Evolutionary conservation across 2,113 vertebrate species (phyloP).

Genomic region (Odontesthes bonariensis): DNA sequence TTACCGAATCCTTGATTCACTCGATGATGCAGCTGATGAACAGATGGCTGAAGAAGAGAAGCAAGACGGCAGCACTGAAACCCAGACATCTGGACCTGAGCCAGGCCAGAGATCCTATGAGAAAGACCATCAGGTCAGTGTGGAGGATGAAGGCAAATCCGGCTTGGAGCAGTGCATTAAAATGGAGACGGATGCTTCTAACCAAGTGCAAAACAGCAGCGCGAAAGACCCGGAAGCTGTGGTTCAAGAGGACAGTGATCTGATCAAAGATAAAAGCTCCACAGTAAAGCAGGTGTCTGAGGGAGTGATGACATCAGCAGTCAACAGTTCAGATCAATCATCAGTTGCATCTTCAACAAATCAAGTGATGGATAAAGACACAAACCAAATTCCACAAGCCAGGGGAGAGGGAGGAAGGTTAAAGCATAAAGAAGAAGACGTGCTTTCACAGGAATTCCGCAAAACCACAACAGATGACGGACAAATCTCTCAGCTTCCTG

Average conservation of each 20-base stretch:
- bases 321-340: not conserved
- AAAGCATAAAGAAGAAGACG: not conserved
- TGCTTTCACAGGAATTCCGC: not conserved
- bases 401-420: not conserved
- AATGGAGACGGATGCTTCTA: not conserved
- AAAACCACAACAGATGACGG: not conserved
- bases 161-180: not conserved
- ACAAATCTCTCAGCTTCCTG: not conserved
- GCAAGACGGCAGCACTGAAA: not conserved
- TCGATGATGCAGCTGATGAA: conserved; percentile 30
- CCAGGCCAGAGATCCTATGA: not conserved
- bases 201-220: not conserved
- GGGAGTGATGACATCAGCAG: not conserved
- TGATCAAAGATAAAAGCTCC: not conserved
- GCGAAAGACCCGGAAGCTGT: conserved; percentile 1
- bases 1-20: conserved; percentile 35
- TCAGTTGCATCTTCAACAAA: not conserved
- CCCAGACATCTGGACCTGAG: not conserved
- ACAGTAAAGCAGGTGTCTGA: conserved; percentile 4
- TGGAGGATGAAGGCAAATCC: not conserved
- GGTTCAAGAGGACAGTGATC: not conserved
- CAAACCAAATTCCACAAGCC: not conserved
- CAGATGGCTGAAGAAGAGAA: conserved; percentile 1
- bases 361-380: not conserved
- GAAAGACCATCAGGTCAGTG: conserved; percentile 15